Evolutionary conservation across 2,888 invertebrate species (phyloP).

Genomic region (Prenolepis imparis): DNA sequence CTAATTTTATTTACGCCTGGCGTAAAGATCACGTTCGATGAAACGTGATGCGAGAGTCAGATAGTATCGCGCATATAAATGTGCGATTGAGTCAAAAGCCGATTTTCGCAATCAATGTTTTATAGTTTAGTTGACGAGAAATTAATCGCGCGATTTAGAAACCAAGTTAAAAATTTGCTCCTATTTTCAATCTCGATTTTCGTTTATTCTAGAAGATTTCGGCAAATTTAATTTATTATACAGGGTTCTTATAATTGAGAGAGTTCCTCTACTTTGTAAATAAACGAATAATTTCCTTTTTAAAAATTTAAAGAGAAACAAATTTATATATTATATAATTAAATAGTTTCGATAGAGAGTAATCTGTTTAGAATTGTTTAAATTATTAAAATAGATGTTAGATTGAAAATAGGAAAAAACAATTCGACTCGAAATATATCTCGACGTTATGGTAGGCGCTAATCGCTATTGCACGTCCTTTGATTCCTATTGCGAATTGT

Average conservation of each 20-base stretch:
- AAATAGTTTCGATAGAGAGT: background rate
- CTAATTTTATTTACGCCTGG: constrained; percentile 12
- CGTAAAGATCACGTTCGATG: constrained; percentile 21
- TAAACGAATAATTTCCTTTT: background rate
- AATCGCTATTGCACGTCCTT: background rate
- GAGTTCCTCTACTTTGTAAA: background rate
- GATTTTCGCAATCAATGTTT: background rate
- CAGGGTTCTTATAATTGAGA: background rate
- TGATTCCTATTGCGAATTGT: constrained; percentile 9
- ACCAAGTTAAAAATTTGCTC: background rate
- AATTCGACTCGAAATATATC: background rate
- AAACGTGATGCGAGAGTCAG: constrained; percentile 23
- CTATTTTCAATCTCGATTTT: background rate
- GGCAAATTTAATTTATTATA: background rate
- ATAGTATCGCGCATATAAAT: background rate
- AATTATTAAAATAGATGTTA: background rate
- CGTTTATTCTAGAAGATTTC: background rate
- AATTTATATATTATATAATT: background rate
- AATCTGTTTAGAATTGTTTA: background rate
- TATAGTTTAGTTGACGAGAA: background rate
- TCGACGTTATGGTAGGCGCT: background rate
- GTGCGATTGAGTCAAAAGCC: background rate
- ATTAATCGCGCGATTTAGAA: background rate
- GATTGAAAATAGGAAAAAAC: background rate
- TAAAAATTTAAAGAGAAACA: background rate